Conservation (phyloP, 1,140 invertebrate genomes). For the Diachasma alloeum region DNA sequence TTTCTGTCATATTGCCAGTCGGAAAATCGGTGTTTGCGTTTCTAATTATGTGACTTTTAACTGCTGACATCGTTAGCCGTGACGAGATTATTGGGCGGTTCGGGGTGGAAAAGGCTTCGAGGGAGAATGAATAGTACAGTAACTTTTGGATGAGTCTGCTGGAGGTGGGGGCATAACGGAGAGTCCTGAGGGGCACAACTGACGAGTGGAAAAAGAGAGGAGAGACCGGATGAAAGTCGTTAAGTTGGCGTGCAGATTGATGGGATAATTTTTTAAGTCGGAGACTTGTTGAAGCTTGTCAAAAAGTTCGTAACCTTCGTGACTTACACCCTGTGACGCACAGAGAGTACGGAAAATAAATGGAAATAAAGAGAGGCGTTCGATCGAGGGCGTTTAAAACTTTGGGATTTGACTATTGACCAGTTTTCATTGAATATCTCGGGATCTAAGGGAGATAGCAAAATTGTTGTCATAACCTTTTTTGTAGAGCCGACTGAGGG, state of each 20-base stretch:
- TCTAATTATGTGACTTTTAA: background rate
- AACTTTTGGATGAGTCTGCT: background rate
- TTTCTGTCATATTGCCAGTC: background rate
- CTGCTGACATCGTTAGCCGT: constrained; percentile 13
- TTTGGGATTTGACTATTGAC: too few species aligned
- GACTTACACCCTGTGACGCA: background rate
- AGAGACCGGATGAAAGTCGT: constrained; percentile 18
- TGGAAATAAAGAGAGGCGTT: background rate
- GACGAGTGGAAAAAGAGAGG: background rate
- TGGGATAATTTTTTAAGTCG: constrained; percentile 28
- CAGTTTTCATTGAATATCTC: too few species aligned
- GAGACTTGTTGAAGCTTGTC: constrained; percentile 24
- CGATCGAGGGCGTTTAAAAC: too few species aligned
- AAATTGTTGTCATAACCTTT: too few species aligned
- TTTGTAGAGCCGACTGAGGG: too few species aligned
- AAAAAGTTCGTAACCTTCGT: constrained; percentile 9
- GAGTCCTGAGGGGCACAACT: background rate
- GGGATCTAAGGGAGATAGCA: too few species aligned
- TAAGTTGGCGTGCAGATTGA: constrained; percentile 26
- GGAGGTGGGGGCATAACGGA: background rate
- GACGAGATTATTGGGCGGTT: constrained; percentile 11
- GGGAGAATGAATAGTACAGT: background rate
- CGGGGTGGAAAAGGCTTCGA: background rate
- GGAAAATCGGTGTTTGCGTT: constrained; percentile 3
- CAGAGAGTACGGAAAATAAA: background rate